Evolutionary conservation across 2,797 vertebrate species (phyloP).

Genomic region (Bufotes viridis): DNA sequence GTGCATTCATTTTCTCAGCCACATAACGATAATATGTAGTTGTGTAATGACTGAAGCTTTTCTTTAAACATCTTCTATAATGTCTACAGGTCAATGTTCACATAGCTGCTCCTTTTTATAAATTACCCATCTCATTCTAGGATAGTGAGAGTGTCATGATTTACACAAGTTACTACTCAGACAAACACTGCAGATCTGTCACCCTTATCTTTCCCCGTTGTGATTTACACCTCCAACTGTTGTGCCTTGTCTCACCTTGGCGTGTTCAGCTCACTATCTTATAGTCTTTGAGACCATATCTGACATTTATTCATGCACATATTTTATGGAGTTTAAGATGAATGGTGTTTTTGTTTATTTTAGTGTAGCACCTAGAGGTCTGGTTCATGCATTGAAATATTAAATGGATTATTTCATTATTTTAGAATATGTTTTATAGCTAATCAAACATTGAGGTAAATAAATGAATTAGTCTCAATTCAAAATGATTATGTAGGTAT

Average conservation of each 20-base stretch:
- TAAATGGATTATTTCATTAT: not conserved
- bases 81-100: conserved; percentile 7
- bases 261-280: not conserved
- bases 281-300: conserved; percentile 6
- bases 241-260: not conserved
- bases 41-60: not conserved
- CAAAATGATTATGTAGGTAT: not conserved
- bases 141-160: not conserved
- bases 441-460: not conserved
- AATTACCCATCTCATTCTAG: not conserved
- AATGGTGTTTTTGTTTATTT: not conserved
- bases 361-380: not conserved
- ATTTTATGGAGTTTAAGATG: not conserved
- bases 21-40: not conserved
- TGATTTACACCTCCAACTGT: not conserved
- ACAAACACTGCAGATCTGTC: conserved; percentile 35
- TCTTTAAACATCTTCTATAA: not conserved
- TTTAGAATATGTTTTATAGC: not conserved
- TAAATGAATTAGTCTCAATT: not conserved
- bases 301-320: not conserved
- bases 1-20: too few species aligned
- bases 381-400: not conserved
- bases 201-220: not conserved
- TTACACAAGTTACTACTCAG: conserved; percentile 4
- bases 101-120: not conserved